phyloP scores from a whole-genome alignment of 2,113 vertebrate genomes.

The Labrus mixtus region DNA sequence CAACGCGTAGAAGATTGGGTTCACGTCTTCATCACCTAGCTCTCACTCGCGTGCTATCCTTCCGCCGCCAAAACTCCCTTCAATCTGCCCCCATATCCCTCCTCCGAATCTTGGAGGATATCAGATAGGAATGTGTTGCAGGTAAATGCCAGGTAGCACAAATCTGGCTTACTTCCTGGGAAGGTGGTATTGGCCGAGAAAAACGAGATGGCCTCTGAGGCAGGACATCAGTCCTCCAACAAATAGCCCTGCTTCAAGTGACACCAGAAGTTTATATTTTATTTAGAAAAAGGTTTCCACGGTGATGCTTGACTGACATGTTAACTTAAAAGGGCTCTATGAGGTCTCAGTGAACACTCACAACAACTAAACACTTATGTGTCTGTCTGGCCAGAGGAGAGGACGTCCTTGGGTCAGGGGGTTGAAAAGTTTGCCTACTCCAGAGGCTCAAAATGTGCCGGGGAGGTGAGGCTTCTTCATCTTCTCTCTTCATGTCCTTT shows the following conservation, averaged over 20 bases:
- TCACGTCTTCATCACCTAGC: conserved; percentile 62
- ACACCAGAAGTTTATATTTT: conserved; percentile 51
- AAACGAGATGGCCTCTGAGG: conserved; percentile 54
- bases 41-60: conserved; percentile 52
- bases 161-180: conserved; percentile 57
- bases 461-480: conserved; percentile 23
- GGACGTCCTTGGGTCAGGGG: conserved; percentile 37
- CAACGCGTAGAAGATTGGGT: conserved; percentile 81
- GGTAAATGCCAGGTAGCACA: conserved; percentile 67
- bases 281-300: conserved; percentile 50
- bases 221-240: conserved; percentile 39
- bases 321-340: conserved; percentile 16
- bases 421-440: conserved; percentile 61
- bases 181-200: conserved; percentile 40
- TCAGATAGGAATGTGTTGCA: conserved; percentile 64
- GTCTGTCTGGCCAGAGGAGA: conserved; percentile 32
- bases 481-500: conserved; percentile 25
- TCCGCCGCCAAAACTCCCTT: conserved; percentile 60
- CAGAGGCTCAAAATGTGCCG: conserved; percentile 21
- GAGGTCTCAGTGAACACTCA: conserved; percentile 35
- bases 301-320: conserved; percentile 34
- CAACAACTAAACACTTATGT: conserved; percentile 9
- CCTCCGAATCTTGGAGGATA: conserved; percentile 66
- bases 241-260: conserved; percentile 41
- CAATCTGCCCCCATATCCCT: conserved; percentile 72